These are phyloP conservation scores for Paracentrotus lividus DNA, from an alignment of 53 echinoderm and acorn worm genomes.

Conservation along the genomic window DNA sequence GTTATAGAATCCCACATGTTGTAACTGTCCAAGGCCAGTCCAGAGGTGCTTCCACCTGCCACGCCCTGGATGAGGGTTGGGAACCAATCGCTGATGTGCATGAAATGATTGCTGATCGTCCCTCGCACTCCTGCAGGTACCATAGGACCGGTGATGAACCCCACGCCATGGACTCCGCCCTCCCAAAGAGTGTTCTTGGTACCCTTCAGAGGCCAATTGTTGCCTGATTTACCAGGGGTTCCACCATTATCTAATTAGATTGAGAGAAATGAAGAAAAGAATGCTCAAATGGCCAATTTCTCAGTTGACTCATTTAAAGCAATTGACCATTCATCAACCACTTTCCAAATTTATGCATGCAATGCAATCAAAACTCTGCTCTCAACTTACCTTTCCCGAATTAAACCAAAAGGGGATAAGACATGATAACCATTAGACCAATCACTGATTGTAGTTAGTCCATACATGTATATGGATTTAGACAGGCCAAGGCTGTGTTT, in stretches of 20 bases:
- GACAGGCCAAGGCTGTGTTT: too few relatives aligned
- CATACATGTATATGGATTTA: too few relatives aligned
- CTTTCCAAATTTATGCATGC: too few relatives aligned
- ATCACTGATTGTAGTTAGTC: too few relatives aligned
- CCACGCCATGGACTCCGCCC: conserved; percentile 90
- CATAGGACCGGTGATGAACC: conserved; percentile 85
- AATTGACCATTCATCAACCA: too few relatives aligned
- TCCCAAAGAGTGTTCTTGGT: conserved; percentile 90
- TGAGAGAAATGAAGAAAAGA: neutral
- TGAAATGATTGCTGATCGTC: conserved; percentile 78
- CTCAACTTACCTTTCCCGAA: too few relatives aligned
- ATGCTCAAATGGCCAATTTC: neutral
- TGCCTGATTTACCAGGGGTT: conserved; percentile 75
- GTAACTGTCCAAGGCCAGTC: conserved; percentile 83
- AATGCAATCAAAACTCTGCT: too few relatives aligned
- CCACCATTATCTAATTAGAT: conserved; percentile 89
- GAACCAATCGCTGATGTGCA: conserved; percentile 98
- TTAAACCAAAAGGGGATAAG: too few relatives aligned
- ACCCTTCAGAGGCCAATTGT: conserved; percentile 96
- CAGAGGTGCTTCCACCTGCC: conserved; percentile 71
- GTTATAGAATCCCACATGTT: conserved; percentile 87
- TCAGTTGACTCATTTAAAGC: too few relatives aligned
- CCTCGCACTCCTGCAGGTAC: conserved; percentile 80
- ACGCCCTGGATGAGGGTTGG: conserved; percentile 92
- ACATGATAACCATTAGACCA: too few relatives aligned